Percentiles rank a stretch among this genome's conserved stretches.
phyloP scores from a whole-genome alignment of 2,888 invertebrate genomes.

The Agrotis segetum region DNA sequence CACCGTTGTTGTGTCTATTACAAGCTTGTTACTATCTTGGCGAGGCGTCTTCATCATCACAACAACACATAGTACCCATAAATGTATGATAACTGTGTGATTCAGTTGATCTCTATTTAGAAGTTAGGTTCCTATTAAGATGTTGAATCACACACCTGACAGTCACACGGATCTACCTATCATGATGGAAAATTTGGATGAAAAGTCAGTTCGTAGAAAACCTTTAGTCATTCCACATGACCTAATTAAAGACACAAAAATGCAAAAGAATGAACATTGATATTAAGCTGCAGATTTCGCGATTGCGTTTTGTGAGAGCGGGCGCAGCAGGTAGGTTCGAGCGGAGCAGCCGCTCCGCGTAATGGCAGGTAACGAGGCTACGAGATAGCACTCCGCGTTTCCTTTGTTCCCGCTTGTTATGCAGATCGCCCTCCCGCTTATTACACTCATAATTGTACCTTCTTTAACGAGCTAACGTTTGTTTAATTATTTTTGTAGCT shows the following conservation, averaged over 20 bases:
- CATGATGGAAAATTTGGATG: constrained; percentile 19
- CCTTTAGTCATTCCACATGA: not conserved
- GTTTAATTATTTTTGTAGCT: constrained; percentile 63
- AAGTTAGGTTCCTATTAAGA: constrained; percentile 25
- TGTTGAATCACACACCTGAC: constrained; percentile 35
- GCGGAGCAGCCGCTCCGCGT: constrained; percentile 43
- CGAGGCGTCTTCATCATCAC: constrained; percentile 24
- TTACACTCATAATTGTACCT: constrained; percentile 70
- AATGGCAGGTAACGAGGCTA: constrained; percentile 68
- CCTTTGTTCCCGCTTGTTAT: constrained; percentile 76
- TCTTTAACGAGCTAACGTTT: constrained; percentile 67
- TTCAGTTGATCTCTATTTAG: constrained; percentile 42
- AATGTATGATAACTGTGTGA: constrained; percentile 33
- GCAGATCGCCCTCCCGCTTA: constrained; percentile 71
- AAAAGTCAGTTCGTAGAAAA: constrained; percentile 12
- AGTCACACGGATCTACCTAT: constrained; percentile 43
- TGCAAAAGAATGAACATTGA: constrained; percentile 39
- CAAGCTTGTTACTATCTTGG: constrained; percentile 35
- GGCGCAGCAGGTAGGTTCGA: constrained; percentile 37
- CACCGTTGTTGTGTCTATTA: constrained; percentile 58
- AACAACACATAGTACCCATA: constrained; percentile 30
- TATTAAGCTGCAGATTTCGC: constrained; percentile 46
- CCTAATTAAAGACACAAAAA: constrained; percentile 29
- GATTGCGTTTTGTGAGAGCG: constrained; percentile 39
- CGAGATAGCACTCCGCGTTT: constrained; percentile 71